phyloP scores from a whole-genome alignment of 37 sponge, comb jelly and placozoan genomes.

The Oscarella lobularis region DNA sequence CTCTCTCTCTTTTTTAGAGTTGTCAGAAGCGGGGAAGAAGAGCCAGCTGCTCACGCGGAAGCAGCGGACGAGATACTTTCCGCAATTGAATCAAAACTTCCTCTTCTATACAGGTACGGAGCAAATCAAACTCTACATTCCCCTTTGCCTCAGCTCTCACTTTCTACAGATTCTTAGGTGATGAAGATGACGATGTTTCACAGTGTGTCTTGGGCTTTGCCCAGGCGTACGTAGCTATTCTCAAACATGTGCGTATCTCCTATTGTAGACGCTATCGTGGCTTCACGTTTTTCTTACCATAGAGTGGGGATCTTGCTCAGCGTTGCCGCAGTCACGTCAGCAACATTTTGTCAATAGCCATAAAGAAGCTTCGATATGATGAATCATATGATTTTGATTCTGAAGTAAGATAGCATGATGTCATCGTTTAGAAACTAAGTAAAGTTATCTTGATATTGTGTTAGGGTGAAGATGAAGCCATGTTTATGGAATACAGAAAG shows the following conservation, averaged over 20 bases:
- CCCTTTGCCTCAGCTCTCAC: too few relatives aligned
- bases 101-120: slow-evolving; percentile 37
- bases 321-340: too few relatives aligned
- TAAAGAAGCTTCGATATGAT: slow-evolving; percentile 75
- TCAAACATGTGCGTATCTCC: too few relatives aligned
- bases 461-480: slow-evolving; percentile 78
- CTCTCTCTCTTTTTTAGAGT: slow-evolving; percentile 19
- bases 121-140: not conserved
- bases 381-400: slow-evolving; percentile 64
- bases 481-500: slow-evolving; percentile 75
- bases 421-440: not conserved
- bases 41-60: not conserved
- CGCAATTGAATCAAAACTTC: slow-evolving; percentile 32
- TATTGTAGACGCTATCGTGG: too few relatives aligned
- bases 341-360: slow-evolving; percentile 37
- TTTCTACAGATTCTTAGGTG: slow-evolving; percentile 33
- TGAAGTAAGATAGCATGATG: slow-evolving; percentile 24
- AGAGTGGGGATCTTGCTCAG: too few relatives aligned
- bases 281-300: too few relatives aligned
- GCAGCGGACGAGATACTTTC: not conserved
- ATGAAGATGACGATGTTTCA: slow-evolving; percentile 87
- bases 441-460: not conserved
- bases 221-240: slow-evolving; percentile 33
- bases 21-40: slow-evolving; percentile 20
- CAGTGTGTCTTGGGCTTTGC: slow-evolving; percentile 61